A percentile compares a stretch with the other conserved stretches of the same genome.
phyloP scores from a whole-genome alignment of 2,113 vertebrate species.

The Myodes glareolus region DNA sequence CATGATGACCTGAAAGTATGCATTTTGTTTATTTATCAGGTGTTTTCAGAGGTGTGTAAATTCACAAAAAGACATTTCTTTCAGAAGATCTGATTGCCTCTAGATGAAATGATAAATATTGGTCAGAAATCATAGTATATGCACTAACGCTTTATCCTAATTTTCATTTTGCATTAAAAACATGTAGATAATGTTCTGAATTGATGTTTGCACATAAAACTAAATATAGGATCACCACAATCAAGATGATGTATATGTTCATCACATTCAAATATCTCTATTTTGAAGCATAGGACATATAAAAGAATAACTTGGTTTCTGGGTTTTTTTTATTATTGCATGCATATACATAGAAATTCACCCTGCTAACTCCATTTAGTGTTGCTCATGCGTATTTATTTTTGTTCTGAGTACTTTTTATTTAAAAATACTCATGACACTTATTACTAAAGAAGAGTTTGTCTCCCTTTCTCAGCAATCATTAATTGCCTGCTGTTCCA shows the following conservation, averaged over 20 bases:
- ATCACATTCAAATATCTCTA: background rate
- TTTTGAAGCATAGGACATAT: background rate
- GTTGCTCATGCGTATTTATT: background rate
- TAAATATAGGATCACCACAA: no score
- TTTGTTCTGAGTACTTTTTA: background rate
- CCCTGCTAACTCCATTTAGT: background rate
- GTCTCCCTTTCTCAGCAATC: background rate
- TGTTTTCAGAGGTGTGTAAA: conserved; percentile 32
- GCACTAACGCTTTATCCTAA: background rate
- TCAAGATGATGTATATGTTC: background rate
- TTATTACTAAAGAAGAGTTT: background rate
- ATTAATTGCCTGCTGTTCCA: background rate
- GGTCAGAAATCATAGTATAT: background rate
- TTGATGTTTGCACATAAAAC: background rate
- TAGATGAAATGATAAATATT: background rate
- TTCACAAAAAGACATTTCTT: background rate
- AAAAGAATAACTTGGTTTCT: background rate
- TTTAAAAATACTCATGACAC: background rate
- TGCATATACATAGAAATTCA: background rate
- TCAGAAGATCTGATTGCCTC: background rate
- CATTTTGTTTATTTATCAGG: background rate
- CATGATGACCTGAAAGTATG: background rate
- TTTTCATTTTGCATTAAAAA: background rate
- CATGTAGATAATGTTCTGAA: background rate
- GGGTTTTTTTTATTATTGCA: background rate